These are phyloP conservation scores for Archivesica marissinica DNA, from an alignment of 1,140 invertebrate species.

Conservation along the genomic window DNA sequence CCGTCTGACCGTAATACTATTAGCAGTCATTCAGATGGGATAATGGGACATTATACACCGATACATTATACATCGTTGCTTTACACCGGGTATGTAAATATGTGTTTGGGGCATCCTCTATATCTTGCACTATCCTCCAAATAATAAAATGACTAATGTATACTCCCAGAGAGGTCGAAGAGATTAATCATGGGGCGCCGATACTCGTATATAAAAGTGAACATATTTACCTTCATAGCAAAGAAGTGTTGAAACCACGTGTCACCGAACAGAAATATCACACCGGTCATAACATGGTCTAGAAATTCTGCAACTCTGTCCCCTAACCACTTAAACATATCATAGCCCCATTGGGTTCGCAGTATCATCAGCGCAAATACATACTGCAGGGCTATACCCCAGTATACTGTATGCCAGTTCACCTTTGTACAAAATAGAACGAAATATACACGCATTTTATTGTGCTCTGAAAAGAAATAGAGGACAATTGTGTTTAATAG, in stretches of 20 bases:
- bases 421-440: too few relatives aligned
- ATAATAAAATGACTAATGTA: background rate
- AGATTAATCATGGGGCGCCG: background rate
- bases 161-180: background rate
- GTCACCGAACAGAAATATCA: conserved; percentile 94
- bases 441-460: too few relatives aligned
- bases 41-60: too few relatives aligned
- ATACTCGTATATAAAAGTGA: background rate
- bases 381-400: conserved; percentile 94
- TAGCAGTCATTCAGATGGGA: too few relatives aligned
- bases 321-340: conserved; percentile 92
- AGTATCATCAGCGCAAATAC: conserved; percentile 93
- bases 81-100: too few relatives aligned
- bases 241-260: conserved; percentile 57
- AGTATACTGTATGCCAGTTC: conserved; percentile 83
- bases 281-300: conserved; percentile 90
- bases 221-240: conserved; percentile 63
- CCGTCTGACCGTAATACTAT: too few relatives aligned
- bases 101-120: too few relatives aligned
- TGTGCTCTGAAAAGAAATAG: too few relatives aligned
- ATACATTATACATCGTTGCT: too few relatives aligned
- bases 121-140: too few relatives aligned
- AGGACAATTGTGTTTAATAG: too few relatives aligned
- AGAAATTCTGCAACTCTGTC: conserved; percentile 90
- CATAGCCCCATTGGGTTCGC: conserved; percentile 91